Conservation (phyloP, 2,797 vertebrate species). For the Acanthurus lineatus region DNA sequence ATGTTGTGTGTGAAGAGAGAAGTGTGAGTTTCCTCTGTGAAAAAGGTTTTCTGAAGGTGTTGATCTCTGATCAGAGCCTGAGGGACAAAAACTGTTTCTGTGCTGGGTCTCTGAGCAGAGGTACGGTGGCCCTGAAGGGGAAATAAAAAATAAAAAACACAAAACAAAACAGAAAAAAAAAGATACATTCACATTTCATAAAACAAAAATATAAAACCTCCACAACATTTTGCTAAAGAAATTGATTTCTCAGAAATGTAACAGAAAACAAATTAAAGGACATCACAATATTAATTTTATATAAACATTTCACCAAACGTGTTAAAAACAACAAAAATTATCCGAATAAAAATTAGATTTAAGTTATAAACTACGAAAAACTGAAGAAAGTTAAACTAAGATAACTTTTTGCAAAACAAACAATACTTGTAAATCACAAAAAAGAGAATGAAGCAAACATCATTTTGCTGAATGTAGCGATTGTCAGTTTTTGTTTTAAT, state of each 20-base stretch:
- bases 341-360: background rate
- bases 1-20: constrained; percentile 31
- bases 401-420: constrained; percentile 15
- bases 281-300: constrained; percentile 11
- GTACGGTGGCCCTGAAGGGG: constrained; percentile 1
- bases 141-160: constrained; percentile 1
- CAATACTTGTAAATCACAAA: background rate
- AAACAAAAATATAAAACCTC: background rate
- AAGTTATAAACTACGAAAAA: background rate
- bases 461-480: constrained; percentile 16
- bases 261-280: constrained; percentile 7
- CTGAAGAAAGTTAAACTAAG: background rate
- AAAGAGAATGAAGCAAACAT: background rate
- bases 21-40: constrained; percentile 44
- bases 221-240: background rate
- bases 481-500: background rate
- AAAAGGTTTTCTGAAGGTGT: constrained; percentile 21
- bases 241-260: background rate
- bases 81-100: constrained; percentile 6
- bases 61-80: constrained; percentile 16
- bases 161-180: background rate
- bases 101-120: background rate
- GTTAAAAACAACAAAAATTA: constrained; percentile 2
- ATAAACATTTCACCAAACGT: constrained; percentile 18
- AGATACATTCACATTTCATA: constrained; percentile 21